A percentile compares a stretch with the other conserved stretches of the same genome.
Evolutionary conservation across 2,797 vertebrate genomes (phyloP).

Genomic region (Acanthurus tractus): DNA sequence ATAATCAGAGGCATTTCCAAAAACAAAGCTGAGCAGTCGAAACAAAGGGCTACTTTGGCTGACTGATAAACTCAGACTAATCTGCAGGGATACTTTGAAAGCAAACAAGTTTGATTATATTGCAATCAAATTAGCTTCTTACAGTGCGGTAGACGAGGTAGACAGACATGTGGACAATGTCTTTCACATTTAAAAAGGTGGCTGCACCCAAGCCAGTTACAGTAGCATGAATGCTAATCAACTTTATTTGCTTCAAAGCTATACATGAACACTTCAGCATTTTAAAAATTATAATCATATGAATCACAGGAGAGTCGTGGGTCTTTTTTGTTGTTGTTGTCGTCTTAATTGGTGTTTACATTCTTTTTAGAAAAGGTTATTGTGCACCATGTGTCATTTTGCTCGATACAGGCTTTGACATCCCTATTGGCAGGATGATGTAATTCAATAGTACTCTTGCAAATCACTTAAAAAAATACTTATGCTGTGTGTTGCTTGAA

Average conservation of each 20-base stretch:
- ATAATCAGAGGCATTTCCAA: slow-evolving; percentile 59
- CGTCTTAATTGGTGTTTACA: neutral
- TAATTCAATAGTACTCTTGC: no score
- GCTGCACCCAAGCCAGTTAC: neutral
- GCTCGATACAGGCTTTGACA: neutral
- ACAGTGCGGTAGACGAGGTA: slow-evolving; percentile 15
- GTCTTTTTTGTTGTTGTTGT: neutral
- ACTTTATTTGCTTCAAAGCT: slow-evolving; percentile 8
- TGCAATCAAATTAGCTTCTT: slow-evolving; percentile 22
- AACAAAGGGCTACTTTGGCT: slow-evolving; percentile 30
- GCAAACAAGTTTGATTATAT: slow-evolving; percentile 51
- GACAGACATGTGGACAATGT: slow-evolving; percentile 12
- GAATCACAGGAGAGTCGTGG: neutral
- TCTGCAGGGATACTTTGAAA: slow-evolving; percentile 44
- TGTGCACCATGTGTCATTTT: neutral
- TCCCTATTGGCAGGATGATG: no score
- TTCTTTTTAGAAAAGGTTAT: neutral
- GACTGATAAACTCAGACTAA: slow-evolving; percentile 49
- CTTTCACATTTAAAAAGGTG: slow-evolving; percentile 20
- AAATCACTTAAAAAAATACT: no score
- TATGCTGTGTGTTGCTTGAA: no score
- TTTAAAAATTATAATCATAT: neutral
- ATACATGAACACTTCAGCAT: neutral
- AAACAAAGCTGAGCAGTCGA: slow-evolving; percentile 46
- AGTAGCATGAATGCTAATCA: slow-evolving; percentile 3